Evolutionary conservation across 1,140 invertebrate species (phyloP).

Genomic region (Lycorma delicatula): DNA sequence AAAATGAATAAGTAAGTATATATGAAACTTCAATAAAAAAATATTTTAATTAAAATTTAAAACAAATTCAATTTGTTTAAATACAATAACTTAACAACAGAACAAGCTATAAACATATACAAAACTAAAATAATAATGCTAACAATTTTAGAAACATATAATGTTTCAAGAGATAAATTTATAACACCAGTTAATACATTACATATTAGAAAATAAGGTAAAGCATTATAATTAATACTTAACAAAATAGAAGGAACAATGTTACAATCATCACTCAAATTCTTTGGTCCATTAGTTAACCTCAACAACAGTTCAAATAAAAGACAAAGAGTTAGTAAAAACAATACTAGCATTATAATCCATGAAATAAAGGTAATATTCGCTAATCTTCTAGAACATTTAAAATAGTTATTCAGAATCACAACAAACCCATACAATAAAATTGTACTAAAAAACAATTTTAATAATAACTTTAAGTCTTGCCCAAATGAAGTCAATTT

Average conservation of each 20-base stretch:
- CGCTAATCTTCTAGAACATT: slow-evolving; percentile 59
- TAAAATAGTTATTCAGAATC: slow-evolving; percentile 40
- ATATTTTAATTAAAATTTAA: not conserved
- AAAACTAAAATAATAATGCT: slow-evolving; percentile 48
- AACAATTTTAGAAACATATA: slow-evolving; percentile 38
- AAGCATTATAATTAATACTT: slow-evolving; percentile 62
- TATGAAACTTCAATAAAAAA: too few relatives aligned
- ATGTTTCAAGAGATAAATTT: slow-evolving; percentile 58
- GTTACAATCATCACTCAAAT: not conserved
- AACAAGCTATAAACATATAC: slow-evolving; percentile 45
- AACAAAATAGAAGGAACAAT: slow-evolving; percentile 48
- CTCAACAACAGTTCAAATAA: slow-evolving; percentile 19
- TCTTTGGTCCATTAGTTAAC: not conserved
- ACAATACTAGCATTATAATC: slow-evolving; percentile 50
- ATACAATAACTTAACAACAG: slow-evolving; percentile 9
- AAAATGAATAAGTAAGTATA: too few relatives aligned
- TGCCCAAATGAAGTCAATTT: slow-evolving; percentile 27
- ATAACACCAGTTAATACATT: slow-evolving; percentile 73
- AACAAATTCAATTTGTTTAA: slow-evolving; percentile 4
- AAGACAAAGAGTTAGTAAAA: slow-evolving; percentile 20
- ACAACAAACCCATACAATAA: slow-evolving; percentile 42
- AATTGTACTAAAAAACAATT: slow-evolving; percentile 37
- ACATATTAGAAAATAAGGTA: slow-evolving; percentile 65
- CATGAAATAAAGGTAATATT: slow-evolving; percentile 70
- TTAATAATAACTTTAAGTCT: slow-evolving; percentile 30